These are phyloP conservation scores for Philopedon plagiatum DNA, from an alignment of 2,888 invertebrate species.

Conservation along the genomic window DNA sequence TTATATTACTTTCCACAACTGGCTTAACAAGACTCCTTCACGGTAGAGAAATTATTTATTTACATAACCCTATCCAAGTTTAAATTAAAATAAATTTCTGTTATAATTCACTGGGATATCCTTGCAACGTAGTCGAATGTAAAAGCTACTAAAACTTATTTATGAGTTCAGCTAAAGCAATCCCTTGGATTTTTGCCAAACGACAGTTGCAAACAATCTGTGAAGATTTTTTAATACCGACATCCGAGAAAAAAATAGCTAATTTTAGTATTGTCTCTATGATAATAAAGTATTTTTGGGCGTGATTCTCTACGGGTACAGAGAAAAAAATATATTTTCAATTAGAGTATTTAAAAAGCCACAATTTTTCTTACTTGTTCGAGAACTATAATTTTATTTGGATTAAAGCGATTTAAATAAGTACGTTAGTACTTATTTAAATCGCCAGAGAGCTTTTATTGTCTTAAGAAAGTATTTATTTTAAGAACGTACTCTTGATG, in stretches of 20 bases:
- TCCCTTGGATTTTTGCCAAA: slow-evolving; percentile 38
- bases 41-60: neutral
- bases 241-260: slow-evolving; percentile 42
- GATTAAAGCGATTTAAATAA: too few species aligned
- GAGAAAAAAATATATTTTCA: too few species aligned
- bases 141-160: slow-evolving; percentile 38
- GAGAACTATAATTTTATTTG: too few species aligned
- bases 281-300: slow-evolving; percentile 9
- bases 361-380: too few species aligned
- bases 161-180: slow-evolving; percentile 31
- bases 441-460: too few species aligned
- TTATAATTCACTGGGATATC: slow-evolving; percentile 31
- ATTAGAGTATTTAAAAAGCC: too few species aligned
- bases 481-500: too few species aligned
- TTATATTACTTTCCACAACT: too few species aligned
- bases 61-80: slow-evolving; percentile 5
- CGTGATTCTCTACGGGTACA: neutral
- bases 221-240: slow-evolving; percentile 32
- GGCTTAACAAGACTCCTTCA: neutral
- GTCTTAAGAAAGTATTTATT: too few species aligned
- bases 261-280: slow-evolving; percentile 42
- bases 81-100: slow-evolving; percentile 24
- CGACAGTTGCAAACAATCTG: slow-evolving; percentile 32
- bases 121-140: slow-evolving; percentile 33
- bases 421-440: too few species aligned